These are phyloP conservation scores for Silurus glanis DNA, from an alignment of 2,113 vertebrate species.

Conservation along the genomic window DNA sequence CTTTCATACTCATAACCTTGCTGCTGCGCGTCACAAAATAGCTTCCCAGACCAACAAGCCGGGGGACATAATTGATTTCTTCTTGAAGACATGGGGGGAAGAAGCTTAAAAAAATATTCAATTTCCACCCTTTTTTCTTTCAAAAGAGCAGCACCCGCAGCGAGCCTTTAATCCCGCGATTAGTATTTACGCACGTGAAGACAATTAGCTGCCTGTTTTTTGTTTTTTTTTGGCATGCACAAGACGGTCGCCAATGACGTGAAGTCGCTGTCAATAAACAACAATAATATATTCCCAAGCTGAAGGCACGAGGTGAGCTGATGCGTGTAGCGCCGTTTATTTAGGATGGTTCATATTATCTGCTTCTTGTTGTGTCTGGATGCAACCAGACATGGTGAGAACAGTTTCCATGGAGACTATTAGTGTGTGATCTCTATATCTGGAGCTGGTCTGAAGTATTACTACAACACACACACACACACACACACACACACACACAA, in stretches of 20 bases:
- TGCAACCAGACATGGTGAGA: constrained; percentile 29
- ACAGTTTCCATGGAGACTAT: constrained; percentile 46
- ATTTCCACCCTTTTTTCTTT: background rate
- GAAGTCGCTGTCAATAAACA: constrained; percentile 16
- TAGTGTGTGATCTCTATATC: constrained; percentile 38
- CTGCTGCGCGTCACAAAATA: background rate
- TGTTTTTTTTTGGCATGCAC: background rate
- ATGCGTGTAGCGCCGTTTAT: constrained; percentile 6
- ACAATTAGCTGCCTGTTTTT: constrained; percentile 18
- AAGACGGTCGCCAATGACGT: background rate
- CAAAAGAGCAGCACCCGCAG: background rate
- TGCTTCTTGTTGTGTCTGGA: constrained; percentile 37
- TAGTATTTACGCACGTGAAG: constrained; percentile 15
- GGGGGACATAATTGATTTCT: background rate
- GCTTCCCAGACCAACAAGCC: constrained; percentile 14
- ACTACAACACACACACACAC: constrained; percentile 14
- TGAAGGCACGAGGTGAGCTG: background rate
- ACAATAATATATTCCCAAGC: constrained; percentile 15
- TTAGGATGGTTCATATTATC: constrained; percentile 50
- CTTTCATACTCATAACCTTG: background rate
- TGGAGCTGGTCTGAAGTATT: constrained; percentile 27
- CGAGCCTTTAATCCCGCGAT: constrained; percentile 4
- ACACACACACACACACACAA: too few species aligned
- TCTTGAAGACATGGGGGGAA: background rate
- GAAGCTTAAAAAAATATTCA: background rate